Conservation (phyloP, 2,797 vertebrate genomes). For the Acrossocheilus wenchowensis region DNA sequence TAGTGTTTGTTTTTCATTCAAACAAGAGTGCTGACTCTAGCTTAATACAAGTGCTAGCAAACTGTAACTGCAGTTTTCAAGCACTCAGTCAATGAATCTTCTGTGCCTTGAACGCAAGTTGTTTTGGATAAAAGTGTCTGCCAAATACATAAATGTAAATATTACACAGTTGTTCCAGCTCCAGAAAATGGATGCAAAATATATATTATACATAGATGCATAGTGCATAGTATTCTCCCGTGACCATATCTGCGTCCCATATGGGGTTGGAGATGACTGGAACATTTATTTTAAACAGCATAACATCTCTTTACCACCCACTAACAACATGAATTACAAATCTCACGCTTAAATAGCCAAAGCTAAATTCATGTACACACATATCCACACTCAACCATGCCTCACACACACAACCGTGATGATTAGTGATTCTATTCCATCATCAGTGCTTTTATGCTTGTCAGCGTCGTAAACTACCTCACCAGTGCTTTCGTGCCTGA, state of each 20-base stretch:
- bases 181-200: background rate
- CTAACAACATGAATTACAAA: slow-evolving; percentile 14
- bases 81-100: background rate
- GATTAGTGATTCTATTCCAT: slow-evolving; percentile 49
- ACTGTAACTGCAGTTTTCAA: background rate
- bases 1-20: background rate
- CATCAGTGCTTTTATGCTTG: slow-evolving; percentile 44
- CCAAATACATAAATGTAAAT: background rate
- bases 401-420: slow-evolving; percentile 13
- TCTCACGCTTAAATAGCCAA: background rate
- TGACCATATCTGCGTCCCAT: background rate
- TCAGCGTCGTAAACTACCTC: slow-evolving; percentile 48
- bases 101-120: background rate
- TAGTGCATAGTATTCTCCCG: background rate
- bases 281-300: slow-evolving; percentile 15
- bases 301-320: background rate
- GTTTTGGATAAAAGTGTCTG: background rate
- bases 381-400: background rate
- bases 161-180: background rate
- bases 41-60: background rate
- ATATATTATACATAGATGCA: background rate
- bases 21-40: background rate
- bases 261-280: background rate
- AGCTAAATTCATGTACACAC: background rate
- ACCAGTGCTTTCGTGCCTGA: slow-evolving; percentile 32